Conservation (phyloP, 2,888 invertebrate species). For the Itoplectis maculator region DNA sequence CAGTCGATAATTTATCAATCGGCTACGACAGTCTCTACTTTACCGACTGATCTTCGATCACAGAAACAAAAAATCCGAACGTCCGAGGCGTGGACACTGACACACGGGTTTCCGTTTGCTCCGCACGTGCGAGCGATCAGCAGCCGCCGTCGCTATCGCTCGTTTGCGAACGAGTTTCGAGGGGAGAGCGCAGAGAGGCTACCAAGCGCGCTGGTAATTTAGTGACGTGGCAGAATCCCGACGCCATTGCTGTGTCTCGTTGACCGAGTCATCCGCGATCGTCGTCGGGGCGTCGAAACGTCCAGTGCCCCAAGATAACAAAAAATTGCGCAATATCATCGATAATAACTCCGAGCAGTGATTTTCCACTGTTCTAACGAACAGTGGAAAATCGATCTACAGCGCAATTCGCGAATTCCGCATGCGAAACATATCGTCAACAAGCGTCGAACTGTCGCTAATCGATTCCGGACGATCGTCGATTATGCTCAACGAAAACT, state of each 20-base stretch:
- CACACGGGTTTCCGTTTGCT: neutral
- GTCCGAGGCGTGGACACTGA: neutral
- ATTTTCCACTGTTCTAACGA: neutral
- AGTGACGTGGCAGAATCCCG: conserved; percentile 54
- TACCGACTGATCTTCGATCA: neutral
- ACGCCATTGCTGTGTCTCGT: conserved; percentile 32
- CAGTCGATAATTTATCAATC: neutral
- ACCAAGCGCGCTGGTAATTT: conserved; percentile 23
- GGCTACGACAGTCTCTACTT: neutral
- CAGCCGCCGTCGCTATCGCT: neutral
- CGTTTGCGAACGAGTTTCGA: neutral
- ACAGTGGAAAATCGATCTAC: neutral
- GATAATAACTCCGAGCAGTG: neutral
- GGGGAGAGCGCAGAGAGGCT: neutral
- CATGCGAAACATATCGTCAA: neutral
- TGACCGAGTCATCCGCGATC: conserved; percentile 14
- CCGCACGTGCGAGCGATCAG: neutral
- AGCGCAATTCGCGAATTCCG: neutral
- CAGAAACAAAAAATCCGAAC: neutral
- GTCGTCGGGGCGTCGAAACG: neutral
- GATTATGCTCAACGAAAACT: neutral
- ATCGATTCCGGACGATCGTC: neutral
- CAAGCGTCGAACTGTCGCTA: neutral
- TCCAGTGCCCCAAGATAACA: neutral
- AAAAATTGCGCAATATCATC: conserved; percentile 20